Evolutionary conservation across 2,113 vertebrate genomes (phyloP).

Genomic region (Ammodytes marinus): DNA sequence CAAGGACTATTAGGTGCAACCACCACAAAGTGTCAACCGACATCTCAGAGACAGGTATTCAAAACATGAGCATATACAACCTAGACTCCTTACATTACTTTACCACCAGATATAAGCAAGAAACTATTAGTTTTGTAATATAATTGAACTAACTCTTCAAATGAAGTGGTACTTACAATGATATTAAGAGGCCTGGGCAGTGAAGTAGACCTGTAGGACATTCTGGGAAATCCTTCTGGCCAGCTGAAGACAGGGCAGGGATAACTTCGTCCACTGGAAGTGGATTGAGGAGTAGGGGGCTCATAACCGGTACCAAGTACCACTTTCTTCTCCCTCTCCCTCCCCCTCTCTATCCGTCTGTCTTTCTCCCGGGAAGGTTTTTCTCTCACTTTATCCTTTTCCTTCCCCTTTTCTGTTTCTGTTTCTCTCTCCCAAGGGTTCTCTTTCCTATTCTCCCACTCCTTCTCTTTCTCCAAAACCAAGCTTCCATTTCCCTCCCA

Average conservation of each 20-base stretch:
- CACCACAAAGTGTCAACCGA: not conserved
- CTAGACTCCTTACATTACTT: not conserved
- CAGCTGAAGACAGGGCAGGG: slow-evolving; percentile 72
- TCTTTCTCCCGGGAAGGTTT: slow-evolving; percentile 58
- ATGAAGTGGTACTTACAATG: slow-evolving; percentile 83
- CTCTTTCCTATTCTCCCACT: slow-evolving; percentile 60
- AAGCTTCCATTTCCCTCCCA: slow-evolving; percentile 60
- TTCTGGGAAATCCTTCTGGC: slow-evolving; percentile 82
- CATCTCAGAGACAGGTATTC: not conserved
- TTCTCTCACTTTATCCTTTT: slow-evolving; percentile 40
- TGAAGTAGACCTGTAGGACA: slow-evolving; percentile 84
- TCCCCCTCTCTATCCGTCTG: slow-evolving; percentile 58
- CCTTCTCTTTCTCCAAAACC: slow-evolving; percentile 48
- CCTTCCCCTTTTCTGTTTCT: slow-evolving; percentile 43
- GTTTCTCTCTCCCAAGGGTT: slow-evolving; percentile 48
- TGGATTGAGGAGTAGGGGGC: slow-evolving; percentile 15
- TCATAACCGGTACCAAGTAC: slow-evolving; percentile 27
- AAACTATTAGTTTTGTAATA: not conserved
- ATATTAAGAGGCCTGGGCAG: slow-evolving; percentile 82
- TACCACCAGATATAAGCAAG: not conserved
- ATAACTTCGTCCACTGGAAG: slow-evolving; percentile 33
- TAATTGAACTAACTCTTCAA: not conserved
- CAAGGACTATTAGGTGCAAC: not conserved
- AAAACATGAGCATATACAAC: not conserved
- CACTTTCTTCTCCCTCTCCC: slow-evolving; percentile 66